Evolutionary conservation across 1,140 invertebrate genomes (phyloP).

Genomic region (Pemphigus obesinymphae): DNA sequence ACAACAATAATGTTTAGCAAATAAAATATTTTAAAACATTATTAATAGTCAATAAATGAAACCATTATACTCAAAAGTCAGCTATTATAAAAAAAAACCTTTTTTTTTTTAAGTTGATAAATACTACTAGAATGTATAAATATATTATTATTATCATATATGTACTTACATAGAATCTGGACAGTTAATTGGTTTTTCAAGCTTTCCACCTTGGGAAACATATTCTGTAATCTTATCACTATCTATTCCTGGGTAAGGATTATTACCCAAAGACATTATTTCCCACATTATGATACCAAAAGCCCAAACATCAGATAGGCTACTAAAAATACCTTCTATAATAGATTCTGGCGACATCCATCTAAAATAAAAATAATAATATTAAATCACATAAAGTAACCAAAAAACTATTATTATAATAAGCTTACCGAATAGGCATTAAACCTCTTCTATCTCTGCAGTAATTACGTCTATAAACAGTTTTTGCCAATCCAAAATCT

Average conservation of each 20-base stretch:
- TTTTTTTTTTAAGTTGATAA: no score
- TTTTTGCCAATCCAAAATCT: slow-evolving; percentile 89
- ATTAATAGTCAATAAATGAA: no score
- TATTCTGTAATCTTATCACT: slow-evolving; percentile 88
- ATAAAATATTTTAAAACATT: no score
- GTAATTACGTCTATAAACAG: slow-evolving; percentile 95
- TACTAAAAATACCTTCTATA: slow-evolving; percentile 89
- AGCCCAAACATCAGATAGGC: slow-evolving; percentile 92
- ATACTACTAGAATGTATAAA: no score
- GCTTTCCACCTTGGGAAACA: slow-evolving; percentile 76
- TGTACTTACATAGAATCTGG: slow-evolving; percentile 69
- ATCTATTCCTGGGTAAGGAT: slow-evolving; percentile 87
- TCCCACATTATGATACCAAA: slow-evolving; percentile 97
- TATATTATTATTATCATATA: no score
- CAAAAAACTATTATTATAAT: background rate
- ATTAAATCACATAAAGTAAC: background rate
- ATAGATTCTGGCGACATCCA: slow-evolving; percentile 96
- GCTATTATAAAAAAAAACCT: no score
- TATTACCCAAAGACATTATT: slow-evolving; percentile 89
- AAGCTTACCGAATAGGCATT: slow-evolving; percentile 57
- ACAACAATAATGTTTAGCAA: no score
- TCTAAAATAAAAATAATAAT: slow-evolving; percentile 32
- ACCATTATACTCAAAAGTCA: no score
- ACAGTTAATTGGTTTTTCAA: slow-evolving; percentile 75
- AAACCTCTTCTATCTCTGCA: slow-evolving; percentile 80